Conservation (phyloP, 2,888 invertebrate species). For the Ornithoptera priamus region DNA sequence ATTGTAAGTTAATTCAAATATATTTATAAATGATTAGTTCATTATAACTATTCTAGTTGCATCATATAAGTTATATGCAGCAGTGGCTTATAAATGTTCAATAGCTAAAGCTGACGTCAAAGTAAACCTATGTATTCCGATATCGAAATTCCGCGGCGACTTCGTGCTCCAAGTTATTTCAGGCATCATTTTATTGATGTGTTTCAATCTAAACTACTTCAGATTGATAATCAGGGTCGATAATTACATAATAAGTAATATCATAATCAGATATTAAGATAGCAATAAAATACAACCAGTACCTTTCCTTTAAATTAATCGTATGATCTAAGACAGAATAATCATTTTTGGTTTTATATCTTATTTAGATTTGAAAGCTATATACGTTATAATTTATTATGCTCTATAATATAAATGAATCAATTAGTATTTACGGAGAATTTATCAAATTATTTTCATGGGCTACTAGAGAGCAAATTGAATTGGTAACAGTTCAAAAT, state of each 20-base stretch:
- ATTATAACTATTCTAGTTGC: neutral
- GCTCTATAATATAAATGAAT: too few relatives aligned
- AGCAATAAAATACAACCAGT: too few relatives aligned
- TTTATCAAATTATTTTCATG: too few relatives aligned
- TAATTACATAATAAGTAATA: neutral
- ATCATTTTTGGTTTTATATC: too few relatives aligned
- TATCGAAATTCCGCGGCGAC: slow-evolving; percentile 52
- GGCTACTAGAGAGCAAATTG: too few relatives aligned
- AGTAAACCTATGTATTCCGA: slow-evolving; percentile 52
- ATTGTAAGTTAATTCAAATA: neutral
- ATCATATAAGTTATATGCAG: slow-evolving; percentile 14
- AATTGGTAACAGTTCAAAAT: too few relatives aligned
- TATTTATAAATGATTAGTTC: neutral
- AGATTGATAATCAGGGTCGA: neutral
- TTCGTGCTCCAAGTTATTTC: slow-evolving; percentile 17
- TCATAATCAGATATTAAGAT: too few relatives aligned
- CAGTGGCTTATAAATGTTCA: slow-evolving; percentile 66
- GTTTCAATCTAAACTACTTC: slow-evolving; percentile 4
- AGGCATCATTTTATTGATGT: slow-evolving; percentile 22
- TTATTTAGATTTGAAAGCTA: too few relatives aligned
- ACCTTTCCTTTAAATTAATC: too few relatives aligned
- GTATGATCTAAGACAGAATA: too few relatives aligned
- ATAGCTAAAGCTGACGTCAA: slow-evolving; percentile 71
- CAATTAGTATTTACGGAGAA: too few relatives aligned
- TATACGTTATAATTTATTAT: too few relatives aligned